These are phyloP conservation scores for Xyrauchen texanus DNA, from an alignment of 2,113 vertebrate genomes.

Conservation along the genomic window DNA sequence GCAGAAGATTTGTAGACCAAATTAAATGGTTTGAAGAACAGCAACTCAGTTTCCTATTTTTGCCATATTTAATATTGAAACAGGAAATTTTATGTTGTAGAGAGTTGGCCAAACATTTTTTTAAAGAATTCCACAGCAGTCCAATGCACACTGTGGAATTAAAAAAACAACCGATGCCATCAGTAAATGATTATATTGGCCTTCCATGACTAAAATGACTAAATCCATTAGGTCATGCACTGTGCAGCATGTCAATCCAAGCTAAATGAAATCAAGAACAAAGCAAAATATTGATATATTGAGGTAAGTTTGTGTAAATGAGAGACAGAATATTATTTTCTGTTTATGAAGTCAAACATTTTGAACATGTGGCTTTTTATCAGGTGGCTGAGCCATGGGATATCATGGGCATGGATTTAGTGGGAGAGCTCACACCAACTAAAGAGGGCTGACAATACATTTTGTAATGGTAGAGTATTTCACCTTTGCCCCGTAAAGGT, in stretches of 20 bases:
- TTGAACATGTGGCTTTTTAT: neutral
- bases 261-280: neutral
- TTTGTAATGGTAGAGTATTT: neutral
- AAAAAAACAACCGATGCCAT: neutral
- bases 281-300: neutral
- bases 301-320: neutral
- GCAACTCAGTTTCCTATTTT: no score
- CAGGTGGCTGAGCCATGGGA: neutral
- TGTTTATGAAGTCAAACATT: neutral
- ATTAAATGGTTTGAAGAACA: no score
- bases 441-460: neutral
- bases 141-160: neutral
- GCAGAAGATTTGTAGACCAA: no score
- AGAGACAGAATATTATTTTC: neutral
- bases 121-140: neutral
- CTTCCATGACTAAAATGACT: neutral
- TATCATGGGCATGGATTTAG: slow-evolving; percentile 3
- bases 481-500: slow-evolving; percentile 4
- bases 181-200: neutral
- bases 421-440: neutral
- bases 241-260: neutral
- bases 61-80: no score
- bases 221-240: neutral
- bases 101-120: neutral
- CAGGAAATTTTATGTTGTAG: neutral